Evolutionary conservation across 92 coral and sea anemone genomes (phyloP).

Genomic region (Phenganax stokvisi): DNA sequence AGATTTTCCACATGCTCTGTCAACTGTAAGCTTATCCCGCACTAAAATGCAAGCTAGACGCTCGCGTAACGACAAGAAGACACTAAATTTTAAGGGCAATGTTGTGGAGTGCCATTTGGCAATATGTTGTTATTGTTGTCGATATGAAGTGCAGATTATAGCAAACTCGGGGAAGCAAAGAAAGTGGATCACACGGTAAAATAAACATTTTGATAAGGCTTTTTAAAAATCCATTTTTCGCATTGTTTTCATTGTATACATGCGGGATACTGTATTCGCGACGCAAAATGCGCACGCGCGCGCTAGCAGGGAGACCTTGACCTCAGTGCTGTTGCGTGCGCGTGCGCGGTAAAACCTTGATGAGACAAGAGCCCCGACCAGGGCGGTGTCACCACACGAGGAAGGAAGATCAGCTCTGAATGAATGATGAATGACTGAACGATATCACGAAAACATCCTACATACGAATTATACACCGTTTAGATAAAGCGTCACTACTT

Average conservation of each 20-base stretch:
- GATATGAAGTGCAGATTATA: not conserved
- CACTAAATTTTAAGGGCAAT: conserved; percentile 3
- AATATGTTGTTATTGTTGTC: conserved; percentile 15
- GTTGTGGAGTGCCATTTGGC: not conserved
- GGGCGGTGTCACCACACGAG: conserved; percentile 35
- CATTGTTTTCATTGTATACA: conserved; percentile 21
- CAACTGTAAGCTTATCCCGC: not conserved
- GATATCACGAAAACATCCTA: no score
- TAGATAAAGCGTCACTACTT: not conserved
- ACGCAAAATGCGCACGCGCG: conserved; percentile 5
- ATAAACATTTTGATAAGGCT: conserved; percentile 11
- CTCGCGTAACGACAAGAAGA: not conserved
- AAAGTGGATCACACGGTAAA: not conserved
- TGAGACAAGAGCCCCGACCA: not conserved
- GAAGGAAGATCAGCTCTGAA: conserved; percentile 8
- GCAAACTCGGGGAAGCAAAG: not conserved
- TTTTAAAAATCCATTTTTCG: conserved; percentile 20
- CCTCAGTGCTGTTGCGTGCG: conserved; percentile 7
- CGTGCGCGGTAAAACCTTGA: not conserved
- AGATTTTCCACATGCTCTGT: conserved; percentile 5
- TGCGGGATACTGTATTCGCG: conserved; percentile 2
- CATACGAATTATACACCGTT: no score
- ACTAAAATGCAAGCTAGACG: not conserved
- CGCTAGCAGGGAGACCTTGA: conserved; percentile 33
- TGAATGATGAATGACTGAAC: no score